Conservation (phyloP, 2,113 vertebrate genomes). For the Hirundichthys speculiger region DNA sequence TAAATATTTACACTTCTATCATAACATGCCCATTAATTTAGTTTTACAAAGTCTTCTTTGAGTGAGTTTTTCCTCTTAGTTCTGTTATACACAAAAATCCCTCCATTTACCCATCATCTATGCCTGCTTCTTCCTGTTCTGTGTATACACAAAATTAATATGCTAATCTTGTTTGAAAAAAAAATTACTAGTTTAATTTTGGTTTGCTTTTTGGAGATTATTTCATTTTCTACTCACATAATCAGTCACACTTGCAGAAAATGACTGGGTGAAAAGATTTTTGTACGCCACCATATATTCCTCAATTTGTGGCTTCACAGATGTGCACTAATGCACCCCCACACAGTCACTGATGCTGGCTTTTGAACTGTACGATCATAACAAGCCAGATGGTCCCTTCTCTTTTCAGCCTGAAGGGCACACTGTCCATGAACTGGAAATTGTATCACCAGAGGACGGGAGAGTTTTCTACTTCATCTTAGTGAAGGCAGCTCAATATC, state of each 20-base stretch:
- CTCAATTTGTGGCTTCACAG: neutral
- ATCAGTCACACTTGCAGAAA: neutral
- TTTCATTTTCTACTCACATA: neutral
- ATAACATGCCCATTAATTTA: too few relatives aligned
- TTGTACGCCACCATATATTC: neutral
- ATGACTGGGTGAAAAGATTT: too few relatives aligned
- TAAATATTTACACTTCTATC: too few relatives aligned
- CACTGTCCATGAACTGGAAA: neutral
- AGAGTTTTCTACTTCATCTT: neutral
- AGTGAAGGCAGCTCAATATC: neutral
- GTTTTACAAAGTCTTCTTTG: too few relatives aligned
- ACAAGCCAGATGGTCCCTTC: neutral
- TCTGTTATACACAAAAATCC: too few relatives aligned
- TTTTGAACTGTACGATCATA: neutral
- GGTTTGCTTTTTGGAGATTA: too few relatives aligned
- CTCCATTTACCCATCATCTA: too few relatives aligned
- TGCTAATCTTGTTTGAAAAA: neutral
- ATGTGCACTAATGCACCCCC: slow-evolving; percentile 2
- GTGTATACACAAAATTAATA: too few relatives aligned
- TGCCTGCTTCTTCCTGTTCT: too few relatives aligned
- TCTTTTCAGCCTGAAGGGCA: neutral
- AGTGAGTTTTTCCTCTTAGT: too few relatives aligned
- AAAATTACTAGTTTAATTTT: neutral
- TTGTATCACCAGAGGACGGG: neutral
- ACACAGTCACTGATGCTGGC: neutral